Evolutionary conservation across 2,113 vertebrate genomes (phyloP), one percentile per base, ranked within the genome.

Genomic region (Chionodraco myersi): DNA sequence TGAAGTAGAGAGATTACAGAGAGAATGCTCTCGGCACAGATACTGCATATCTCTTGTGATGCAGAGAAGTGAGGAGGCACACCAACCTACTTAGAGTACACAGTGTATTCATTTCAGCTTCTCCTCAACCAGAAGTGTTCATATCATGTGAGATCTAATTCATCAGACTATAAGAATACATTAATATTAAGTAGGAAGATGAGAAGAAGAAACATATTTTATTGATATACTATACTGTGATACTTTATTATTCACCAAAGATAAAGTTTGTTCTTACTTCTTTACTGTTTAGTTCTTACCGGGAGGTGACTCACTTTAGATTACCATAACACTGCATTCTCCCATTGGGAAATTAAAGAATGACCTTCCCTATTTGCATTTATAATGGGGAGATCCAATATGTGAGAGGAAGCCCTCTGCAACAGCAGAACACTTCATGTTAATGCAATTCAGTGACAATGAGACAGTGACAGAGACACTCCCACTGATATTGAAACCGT

Each of bases 11-110:
- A 60, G 4, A 73, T 30, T 30, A 30, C 30, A 30, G 23, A 79
- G 78, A 61, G 79, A 80, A 73, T 44, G 18, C 59, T 81, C 48
- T 52, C 80, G 73, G 67, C 80, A 66, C 57, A 69, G 73, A 63
- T 63, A 34, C 13, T 71, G 11, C 16, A 34, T 41, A 67, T 77
- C 45, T 10, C 30, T 54, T 63, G 48, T 61, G 67, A 41, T 76
- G 76, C n/a, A 61, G 58, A 62, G 63, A 74, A 80, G 56, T 80
- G 83, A 86, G 86, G 86, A 79, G 86, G 86, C 61, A 57, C 67
- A 1, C 49, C 57, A 56, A 30, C 30, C 30, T 26, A 26, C 26
- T 26, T 26, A 3, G 26, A 30, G 26, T 30, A 30, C 30, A 30
- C 30, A 30, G 30, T 30, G 2, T 30, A 30, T 30, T 30, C 30